phyloP scores from a whole-genome alignment of 2,797 vertebrate genomes.

The Dipus sagitta region DNA sequence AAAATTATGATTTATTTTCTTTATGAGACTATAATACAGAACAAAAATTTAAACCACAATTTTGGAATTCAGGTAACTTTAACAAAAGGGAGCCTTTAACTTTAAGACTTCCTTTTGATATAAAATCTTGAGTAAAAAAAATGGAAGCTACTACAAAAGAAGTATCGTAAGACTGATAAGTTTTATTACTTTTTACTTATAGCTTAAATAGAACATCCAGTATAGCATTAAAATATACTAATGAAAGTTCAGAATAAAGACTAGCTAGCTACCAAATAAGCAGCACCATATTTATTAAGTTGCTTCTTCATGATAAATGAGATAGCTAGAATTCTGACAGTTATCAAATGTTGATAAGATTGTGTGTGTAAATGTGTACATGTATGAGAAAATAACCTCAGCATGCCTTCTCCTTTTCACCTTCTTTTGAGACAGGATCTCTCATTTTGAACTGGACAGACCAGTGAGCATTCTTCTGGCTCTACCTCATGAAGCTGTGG shows the following conservation, averaged over 20 bases:
- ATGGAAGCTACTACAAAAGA: slow-evolving; percentile 18
- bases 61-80: slow-evolving; percentile 42
- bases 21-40: not conserved
- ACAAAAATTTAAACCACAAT: slow-evolving; percentile 16
- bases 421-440: too few species aligned
- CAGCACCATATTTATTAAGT: not conserved
- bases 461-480: too few species aligned
- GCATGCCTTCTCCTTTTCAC: too few species aligned
- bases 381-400: too few species aligned
- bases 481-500: too few species aligned
- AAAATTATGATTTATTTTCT: not conserved
- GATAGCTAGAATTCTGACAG: slow-evolving; percentile 35
- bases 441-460: too few species aligned
- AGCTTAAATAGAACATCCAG: slow-evolving; percentile 41
- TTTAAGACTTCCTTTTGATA: not conserved
- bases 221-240: not conserved
- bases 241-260: slow-evolving; percentile 63
- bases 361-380: too few species aligned
- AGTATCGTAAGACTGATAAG: not conserved
- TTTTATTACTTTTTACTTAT: not conserved
- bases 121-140: slow-evolving; percentile 19
- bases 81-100: not conserved
- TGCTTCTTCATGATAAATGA: slow-evolving; percentile 22
- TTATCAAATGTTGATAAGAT: not conserved
- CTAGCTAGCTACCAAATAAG: slow-evolving; percentile 10